Percentiles rank a stretch among this genome's conserved stretches.
Conservation (phyloP, 2,888 invertebrate species). For the Ctena decussata region DNA sequence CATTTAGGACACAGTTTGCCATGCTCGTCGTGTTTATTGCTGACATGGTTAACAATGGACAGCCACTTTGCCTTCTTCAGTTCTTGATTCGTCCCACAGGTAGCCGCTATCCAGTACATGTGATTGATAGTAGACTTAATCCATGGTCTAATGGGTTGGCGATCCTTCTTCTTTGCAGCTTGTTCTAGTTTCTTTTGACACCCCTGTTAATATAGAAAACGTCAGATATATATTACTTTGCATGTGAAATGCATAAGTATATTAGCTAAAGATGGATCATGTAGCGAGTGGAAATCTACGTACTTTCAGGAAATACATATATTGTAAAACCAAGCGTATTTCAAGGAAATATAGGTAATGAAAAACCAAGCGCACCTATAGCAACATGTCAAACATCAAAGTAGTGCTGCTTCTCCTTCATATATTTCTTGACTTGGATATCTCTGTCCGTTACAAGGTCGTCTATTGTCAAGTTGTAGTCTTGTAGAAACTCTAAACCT, state of each 20-base stretch:
- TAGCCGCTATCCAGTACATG: neutral
- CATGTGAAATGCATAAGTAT: neutral
- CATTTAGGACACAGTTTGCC: neutral
- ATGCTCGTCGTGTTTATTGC: neutral
- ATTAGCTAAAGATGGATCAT: neutral
- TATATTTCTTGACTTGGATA: constrained; percentile 23
- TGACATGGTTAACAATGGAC: neutral
- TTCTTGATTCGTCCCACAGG: neutral
- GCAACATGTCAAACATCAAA: constrained; percentile 50
- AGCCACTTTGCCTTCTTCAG: neutral
- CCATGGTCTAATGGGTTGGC: neutral
- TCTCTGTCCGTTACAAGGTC: constrained; percentile 33
- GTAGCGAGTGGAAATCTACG: neutral
- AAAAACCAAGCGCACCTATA: constrained; percentile 21
- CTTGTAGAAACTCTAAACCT: neutral
- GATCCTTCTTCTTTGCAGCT: neutral
- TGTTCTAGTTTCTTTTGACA: neutral
- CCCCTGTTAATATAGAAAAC: neutral
- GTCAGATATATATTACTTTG: neutral
- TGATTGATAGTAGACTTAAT: neutral
- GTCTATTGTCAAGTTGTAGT: neutral
- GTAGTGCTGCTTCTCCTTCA: constrained; percentile 26
- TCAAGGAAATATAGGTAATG: too few species aligned
- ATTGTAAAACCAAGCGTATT: neutral
- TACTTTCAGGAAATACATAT: neutral